These are phyloP conservation scores for Phenacoccus solenopsis DNA, from an alignment of 1,140 invertebrate genomes.

Conservation along the genomic window DNA sequence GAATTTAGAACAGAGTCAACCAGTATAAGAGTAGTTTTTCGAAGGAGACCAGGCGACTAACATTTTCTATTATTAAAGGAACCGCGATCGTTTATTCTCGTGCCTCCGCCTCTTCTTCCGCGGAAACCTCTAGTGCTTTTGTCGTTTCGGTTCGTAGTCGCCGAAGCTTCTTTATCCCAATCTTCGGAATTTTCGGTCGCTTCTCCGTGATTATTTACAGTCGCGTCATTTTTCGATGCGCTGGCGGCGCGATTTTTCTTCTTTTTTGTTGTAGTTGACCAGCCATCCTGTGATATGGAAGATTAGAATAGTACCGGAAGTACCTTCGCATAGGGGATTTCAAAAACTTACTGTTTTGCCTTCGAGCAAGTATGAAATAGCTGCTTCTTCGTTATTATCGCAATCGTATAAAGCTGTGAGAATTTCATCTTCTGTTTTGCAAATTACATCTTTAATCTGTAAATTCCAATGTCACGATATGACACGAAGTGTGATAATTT, in stretches of 20 bases:
- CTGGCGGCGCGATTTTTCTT: slow-evolving; percentile 52
- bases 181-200: background rate
- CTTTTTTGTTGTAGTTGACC: slow-evolving; percentile 68
- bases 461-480: background rate
- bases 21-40: background rate
- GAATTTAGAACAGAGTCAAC: background rate
- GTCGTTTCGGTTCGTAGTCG: slow-evolving; percentile 23
- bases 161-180: slow-evolving; percentile 19
- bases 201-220: background rate
- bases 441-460: slow-evolving; percentile 62
- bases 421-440: slow-evolving; percentile 65
- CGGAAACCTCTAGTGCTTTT: slow-evolving; percentile 23
- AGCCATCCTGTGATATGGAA: slow-evolving; percentile 45
- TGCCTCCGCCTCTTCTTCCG: slow-evolving; percentile 34
- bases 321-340: background rate
- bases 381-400: slow-evolving; percentile 59
- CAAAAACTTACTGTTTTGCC: slow-evolving; percentile 30
- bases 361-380: slow-evolving; percentile 60
- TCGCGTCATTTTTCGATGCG: slow-evolving; percentile 22
- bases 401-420: slow-evolving; percentile 68
- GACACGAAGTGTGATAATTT: background rate
- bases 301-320: background rate
- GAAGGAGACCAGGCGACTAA: slow-evolving; percentile 27
- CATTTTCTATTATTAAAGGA: slow-evolving; percentile 32
- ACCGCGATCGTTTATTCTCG: slow-evolving; percentile 34